Percentiles rank a stretch among this genome's conserved stretches.
Evolutionary conservation across 1,140 invertebrate species (phyloP).

Genomic region (Trypoxylus dichotomus): DNA sequence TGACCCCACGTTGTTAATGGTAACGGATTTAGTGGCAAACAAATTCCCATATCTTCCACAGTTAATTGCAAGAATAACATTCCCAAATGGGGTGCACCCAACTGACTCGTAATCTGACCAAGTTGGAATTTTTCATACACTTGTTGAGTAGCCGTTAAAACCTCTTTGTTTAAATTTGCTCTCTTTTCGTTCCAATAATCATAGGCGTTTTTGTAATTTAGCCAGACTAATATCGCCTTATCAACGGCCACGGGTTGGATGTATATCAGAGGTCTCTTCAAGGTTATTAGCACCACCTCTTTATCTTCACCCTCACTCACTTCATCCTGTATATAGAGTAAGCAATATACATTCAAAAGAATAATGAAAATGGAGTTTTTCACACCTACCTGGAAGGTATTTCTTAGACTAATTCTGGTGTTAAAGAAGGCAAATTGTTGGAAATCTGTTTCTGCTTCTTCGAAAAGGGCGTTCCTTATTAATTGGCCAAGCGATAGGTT

Average conservation of each 20-base stretch:
- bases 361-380: too few relatives aligned
- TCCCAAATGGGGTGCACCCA: constrained; percentile 75
- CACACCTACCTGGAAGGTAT: constrained; percentile 46
- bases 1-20: constrained; percentile 68
- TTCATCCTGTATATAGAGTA: constrained; percentile 81
- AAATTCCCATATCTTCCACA: constrained; percentile 96
- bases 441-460: constrained; percentile 95
- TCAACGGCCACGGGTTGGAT: constrained; percentile 95
- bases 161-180: constrained; percentile 83
- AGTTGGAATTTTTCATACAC: constrained; percentile 75
- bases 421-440: constrained; percentile 97
- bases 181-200: constrained; percentile 98
- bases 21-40: constrained; percentile 84
- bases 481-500: constrained; percentile 94
- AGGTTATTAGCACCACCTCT: constrained; percentile 89
- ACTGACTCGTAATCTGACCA: constrained; percentile 73
- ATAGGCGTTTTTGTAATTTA: constrained; percentile 98
- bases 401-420: constrained; percentile 74
- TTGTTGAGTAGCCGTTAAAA: constrained; percentile 80
- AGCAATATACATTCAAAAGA: too few relatives aligned
- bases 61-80: constrained; percentile 93
- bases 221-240: constrained; percentile 94
- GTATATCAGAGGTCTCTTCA: constrained; percentile 90
- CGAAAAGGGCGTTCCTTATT: constrained; percentile 90
- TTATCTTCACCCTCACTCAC: constrained; percentile 87